Percentiles rank a stretch among this genome's conserved stretches.
Evolutionary conservation across 2,888 invertebrate genomes (phyloP).

Genomic region (Dermolepida albohirtum): DNA sequence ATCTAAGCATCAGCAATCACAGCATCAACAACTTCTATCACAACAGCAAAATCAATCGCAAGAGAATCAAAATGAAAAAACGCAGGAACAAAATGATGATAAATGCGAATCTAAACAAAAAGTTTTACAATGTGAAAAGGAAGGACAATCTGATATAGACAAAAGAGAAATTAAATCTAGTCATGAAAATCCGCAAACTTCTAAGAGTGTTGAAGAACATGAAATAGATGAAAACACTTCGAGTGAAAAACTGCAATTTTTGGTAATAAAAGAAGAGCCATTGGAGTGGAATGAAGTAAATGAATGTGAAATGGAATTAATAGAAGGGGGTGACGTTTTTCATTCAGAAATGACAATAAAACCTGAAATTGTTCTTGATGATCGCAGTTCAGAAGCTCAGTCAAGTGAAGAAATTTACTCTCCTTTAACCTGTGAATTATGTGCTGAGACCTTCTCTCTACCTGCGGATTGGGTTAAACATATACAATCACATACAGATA

Average conservation of each 20-base stretch:
- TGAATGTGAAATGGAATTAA: conserved; percentile 69
- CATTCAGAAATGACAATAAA: conserved; percentile 78
- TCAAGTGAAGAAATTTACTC: conserved; percentile 76
- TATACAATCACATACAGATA: conserved; percentile 82
- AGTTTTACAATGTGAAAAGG: not conserved
- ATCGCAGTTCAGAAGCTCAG: conserved; percentile 56
- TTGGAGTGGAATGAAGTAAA: conserved; percentile 78
- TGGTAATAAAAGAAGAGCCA: conserved; percentile 72
- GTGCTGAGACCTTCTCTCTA: conserved; percentile 84
- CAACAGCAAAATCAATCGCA: not conserved
- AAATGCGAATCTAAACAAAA: conserved; percentile 17
- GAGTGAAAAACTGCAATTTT: conserved; percentile 57
- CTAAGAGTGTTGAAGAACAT: not conserved
- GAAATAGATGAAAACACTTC: conserved; percentile 28
- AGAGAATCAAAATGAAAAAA: conserved; percentile 8
- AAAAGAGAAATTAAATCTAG: not conserved
- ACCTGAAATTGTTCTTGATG: conserved; percentile 67
- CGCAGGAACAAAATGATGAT: not conserved
- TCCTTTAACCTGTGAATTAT: conserved; percentile 84
- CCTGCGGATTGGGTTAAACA: conserved; percentile 88
- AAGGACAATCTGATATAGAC: not conserved
- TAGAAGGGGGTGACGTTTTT: conserved; percentile 75
- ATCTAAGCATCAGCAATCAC: conserved; percentile 18
- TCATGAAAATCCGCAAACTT: not conserved
- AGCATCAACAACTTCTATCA: conserved; percentile 13